phyloP scores from a whole-genome alignment of 2,113 vertebrate species.

The Phylloscopus trochilus region DNA sequence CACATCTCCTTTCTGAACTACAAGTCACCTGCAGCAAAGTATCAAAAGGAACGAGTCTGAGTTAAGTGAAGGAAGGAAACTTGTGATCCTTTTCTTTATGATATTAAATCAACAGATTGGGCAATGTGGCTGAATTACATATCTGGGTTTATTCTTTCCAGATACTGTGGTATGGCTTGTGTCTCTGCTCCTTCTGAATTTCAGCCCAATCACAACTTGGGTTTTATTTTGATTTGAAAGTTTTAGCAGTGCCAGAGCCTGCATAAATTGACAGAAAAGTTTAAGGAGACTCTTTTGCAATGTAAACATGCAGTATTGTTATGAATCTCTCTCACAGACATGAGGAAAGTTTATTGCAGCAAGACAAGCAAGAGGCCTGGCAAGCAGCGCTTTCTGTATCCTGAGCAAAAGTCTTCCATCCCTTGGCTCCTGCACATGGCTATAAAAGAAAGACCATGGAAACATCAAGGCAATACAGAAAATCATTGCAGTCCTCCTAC shows the following conservation, averaged over 20 bases:
- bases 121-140: not conserved
- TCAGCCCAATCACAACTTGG: not conserved
- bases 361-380: not conserved
- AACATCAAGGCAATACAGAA: not conserved
- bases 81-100: not conserved
- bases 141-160: not conserved
- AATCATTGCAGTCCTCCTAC: constrained; percentile 61
- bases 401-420: not conserved
- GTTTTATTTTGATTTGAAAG: not conserved
- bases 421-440: not conserved
- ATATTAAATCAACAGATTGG: not conserved
- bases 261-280: not conserved
- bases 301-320: not conserved
- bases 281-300: not conserved
- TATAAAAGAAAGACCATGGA: not conserved
- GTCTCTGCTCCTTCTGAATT: not conserved
- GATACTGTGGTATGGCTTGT: not conserved
- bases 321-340: not conserved
- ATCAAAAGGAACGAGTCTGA: not conserved
- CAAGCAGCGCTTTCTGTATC: not conserved
- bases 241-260: not conserved
- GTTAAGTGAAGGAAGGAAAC: not conserved
- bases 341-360: not conserved
- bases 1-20: not conserved
- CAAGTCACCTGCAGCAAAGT: not conserved